Evolutionary conservation across 2,113 vertebrate genomes (phyloP).

Genomic region (Apus apus): DNA sequence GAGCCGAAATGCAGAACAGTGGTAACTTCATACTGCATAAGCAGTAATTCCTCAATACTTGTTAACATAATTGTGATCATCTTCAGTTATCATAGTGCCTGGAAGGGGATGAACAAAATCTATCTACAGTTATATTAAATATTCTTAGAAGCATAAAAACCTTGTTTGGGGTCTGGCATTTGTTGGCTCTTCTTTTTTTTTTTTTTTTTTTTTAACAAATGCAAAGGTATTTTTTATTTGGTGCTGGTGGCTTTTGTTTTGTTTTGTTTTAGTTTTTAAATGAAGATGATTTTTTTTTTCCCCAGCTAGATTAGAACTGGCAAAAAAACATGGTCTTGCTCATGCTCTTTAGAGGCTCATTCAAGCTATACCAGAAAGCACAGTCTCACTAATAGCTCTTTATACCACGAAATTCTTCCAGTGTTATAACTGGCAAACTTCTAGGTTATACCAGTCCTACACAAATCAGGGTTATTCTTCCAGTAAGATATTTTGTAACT

Average conservation of each 20-base stretch:
- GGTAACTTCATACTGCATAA: background rate
- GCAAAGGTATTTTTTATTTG: background rate
- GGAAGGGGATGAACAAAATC: background rate
- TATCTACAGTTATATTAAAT: background rate
- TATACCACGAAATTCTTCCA: background rate
- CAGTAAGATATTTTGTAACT: background rate
- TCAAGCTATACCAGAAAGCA: background rate
- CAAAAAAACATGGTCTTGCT: background rate
- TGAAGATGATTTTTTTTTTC: background rate
- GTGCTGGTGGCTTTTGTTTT: too few relatives aligned
- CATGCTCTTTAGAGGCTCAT: background rate
- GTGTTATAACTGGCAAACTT: background rate
- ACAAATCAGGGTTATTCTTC: background rate
- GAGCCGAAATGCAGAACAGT: background rate
- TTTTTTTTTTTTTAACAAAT: background rate
- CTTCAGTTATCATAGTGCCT: background rate
- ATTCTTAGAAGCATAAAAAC: background rate
- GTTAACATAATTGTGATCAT: background rate
- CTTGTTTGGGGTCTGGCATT: background rate
- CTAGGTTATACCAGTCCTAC: background rate
- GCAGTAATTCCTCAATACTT: background rate
- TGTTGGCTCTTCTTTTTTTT: background rate
- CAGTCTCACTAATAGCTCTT: background rate
- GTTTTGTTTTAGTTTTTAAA: background rate
- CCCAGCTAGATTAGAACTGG: background rate